Conservation (phyloP, 2,888 invertebrate species). For the Nomada ferruginata region DNA sequence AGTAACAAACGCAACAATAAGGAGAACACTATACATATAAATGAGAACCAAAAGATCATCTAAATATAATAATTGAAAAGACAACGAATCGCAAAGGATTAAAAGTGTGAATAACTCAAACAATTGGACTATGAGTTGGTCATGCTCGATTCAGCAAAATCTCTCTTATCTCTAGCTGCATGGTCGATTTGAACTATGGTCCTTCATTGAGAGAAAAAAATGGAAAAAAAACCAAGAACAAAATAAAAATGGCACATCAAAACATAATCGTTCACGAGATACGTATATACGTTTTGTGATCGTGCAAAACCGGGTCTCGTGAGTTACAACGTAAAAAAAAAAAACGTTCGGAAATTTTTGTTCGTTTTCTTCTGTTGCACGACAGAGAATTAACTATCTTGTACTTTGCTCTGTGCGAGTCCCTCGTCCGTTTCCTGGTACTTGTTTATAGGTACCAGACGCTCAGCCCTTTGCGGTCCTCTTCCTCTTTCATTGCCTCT, state of each 20-base stretch:
- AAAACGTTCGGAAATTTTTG: conserved; percentile 23
- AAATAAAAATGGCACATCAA: conserved; percentile 20
- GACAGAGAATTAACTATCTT: conserved; percentile 54
- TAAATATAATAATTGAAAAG: not conserved
- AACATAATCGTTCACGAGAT: conserved; percentile 21
- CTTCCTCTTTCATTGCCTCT: conserved; percentile 43
- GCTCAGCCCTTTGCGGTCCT: conserved; percentile 60
- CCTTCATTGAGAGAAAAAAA: not conserved
- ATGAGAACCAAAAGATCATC: not conserved
- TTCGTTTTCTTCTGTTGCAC: conserved; percentile 20
- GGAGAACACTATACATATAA: not conserved
- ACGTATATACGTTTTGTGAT: conserved; percentile 19
- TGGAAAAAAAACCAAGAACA: too few species aligned
- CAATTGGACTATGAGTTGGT: conserved; percentile 59
- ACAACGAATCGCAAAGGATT: conserved; percentile 46
- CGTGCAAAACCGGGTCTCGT: conserved; percentile 60
- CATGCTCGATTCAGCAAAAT: conserved; percentile 40
- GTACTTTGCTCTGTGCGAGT: conserved; percentile 55
- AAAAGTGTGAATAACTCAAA: conserved; percentile 38
- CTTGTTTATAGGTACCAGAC: conserved; percentile 43
- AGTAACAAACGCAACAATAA: not conserved
- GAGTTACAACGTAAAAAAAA: conserved; percentile 58
- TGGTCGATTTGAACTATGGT: conserved; percentile 37
- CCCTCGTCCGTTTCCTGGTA: conserved; percentile 52
- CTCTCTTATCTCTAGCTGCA: conserved; percentile 50